Conservation (phyloP, 2,888 invertebrate genomes). For the Himalopsyche anomala region DNA sequence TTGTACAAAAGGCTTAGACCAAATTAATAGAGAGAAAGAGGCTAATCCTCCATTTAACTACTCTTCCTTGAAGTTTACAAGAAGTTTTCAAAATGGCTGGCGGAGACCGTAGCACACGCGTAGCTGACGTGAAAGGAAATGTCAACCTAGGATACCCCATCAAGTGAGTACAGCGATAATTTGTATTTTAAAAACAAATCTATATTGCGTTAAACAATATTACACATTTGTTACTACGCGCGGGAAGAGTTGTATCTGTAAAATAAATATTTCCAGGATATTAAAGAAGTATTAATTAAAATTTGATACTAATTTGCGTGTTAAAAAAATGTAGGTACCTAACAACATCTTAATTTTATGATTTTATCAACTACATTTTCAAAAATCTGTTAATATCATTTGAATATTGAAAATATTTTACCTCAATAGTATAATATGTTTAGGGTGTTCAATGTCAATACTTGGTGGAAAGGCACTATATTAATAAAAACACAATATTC, state of each 20-base stretch:
- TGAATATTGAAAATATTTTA: too few relatives aligned
- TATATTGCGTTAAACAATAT: too few relatives aligned
- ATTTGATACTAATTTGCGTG: too few relatives aligned
- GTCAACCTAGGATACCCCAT: conserved; percentile 55
- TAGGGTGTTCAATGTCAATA: too few relatives aligned
- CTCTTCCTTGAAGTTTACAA: conserved; percentile 39
- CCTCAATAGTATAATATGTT: too few relatives aligned
- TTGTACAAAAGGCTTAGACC: conserved; percentile 47
- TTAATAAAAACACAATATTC: too few relatives aligned
- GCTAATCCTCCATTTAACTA: conserved; percentile 38
- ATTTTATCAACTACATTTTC: not conserved
- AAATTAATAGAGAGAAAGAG: conserved; percentile 46
- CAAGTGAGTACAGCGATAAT: conserved; percentile 57
- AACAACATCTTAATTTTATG: not conserved
- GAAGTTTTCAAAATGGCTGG: conserved; percentile 71
- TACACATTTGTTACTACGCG: too few relatives aligned
- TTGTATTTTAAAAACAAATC: too few relatives aligned
- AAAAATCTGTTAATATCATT: not conserved
- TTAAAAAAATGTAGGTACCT: not conserved
- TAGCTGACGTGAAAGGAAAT: conserved; percentile 66
- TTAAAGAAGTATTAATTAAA: too few relatives aligned
- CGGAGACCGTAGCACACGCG: conserved; percentile 75
- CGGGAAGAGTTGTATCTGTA: too few relatives aligned
- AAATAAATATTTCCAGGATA: too few relatives aligned
- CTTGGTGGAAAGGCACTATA: too few relatives aligned